phyloP scores from a whole-genome alignment of 2,113 vertebrate species.

The Thunnus maccoyii region DNA sequence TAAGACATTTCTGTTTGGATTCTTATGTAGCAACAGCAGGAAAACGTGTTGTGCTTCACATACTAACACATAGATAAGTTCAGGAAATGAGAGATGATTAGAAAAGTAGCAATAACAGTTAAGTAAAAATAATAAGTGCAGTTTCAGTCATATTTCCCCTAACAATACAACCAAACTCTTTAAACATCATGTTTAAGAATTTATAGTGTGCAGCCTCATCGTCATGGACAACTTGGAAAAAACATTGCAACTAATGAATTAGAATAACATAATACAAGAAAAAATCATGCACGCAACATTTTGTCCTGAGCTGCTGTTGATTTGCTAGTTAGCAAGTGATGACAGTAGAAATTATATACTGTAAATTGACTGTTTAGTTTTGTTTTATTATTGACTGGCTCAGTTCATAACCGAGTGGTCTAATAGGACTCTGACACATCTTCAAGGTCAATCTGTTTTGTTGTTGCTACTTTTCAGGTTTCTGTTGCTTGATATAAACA shows the following conservation, averaged over 20 bases:
- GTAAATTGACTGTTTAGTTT: constrained; percentile 63
- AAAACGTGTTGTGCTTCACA: not conserved
- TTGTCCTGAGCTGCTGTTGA: constrained; percentile 62
- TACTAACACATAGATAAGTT: not conserved
- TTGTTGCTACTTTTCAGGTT: constrained; percentile 53
- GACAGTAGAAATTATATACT: constrained; percentile 46
- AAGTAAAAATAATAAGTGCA: not conserved
- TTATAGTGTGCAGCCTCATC: constrained; percentile 49
- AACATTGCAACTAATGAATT: constrained; percentile 65
- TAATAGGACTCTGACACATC: constrained; percentile 14
- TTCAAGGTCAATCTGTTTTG: constrained; percentile 23
- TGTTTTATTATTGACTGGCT: constrained; percentile 45
- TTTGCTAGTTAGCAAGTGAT: constrained; percentile 55
- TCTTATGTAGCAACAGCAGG: not conserved
- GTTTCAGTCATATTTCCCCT: too few relatives aligned
- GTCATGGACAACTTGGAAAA: constrained; percentile 64
- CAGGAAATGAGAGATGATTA: too few relatives aligned
- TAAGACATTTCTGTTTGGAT: not conserved
- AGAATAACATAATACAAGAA: constrained; percentile 50
- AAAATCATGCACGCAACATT: constrained; percentile 7
- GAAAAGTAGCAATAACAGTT: not conserved
- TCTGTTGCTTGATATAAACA: constrained; percentile 47
- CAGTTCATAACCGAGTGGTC: constrained; percentile 19
- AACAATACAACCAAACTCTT: constrained; percentile 31
- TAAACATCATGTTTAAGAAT: constrained; percentile 55